These are phyloP conservation scores for Lagodon rhomboides DNA, from an alignment of 2,797 vertebrate genomes.

Conservation along the genomic window DNA sequence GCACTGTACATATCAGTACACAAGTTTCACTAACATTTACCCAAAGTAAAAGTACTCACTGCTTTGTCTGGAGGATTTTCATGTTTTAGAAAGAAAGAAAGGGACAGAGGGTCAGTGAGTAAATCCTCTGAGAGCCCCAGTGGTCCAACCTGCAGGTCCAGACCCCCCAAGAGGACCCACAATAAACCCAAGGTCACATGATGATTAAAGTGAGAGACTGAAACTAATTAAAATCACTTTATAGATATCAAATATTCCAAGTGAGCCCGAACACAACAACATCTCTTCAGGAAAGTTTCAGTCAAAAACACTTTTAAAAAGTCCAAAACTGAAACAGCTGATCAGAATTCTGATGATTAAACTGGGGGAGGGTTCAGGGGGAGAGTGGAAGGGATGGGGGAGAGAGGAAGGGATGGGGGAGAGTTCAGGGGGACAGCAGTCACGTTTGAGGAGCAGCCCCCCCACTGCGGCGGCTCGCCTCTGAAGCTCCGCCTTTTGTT, in stretches of 20 bases:
- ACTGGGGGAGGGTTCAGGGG: no score
- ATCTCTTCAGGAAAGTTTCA: no score
- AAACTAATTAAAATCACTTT: no score
- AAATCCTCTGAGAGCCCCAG: slow-evolving; percentile 32
- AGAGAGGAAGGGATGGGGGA: background rate
- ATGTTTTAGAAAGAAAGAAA: slow-evolving; percentile 9
- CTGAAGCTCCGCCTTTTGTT: slow-evolving; percentile 83
- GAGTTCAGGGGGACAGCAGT: background rate
- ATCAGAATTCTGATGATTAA: no score
- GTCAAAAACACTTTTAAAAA: no score
- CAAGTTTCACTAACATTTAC: no score
- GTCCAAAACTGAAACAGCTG: no score
- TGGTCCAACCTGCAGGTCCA: slow-evolving; percentile 4
- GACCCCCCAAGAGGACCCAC: slow-evolving; percentile 43
- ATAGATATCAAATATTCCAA: no score
- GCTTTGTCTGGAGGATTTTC: background rate
- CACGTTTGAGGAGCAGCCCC: slow-evolving; percentile 35
- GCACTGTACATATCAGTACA: background rate
- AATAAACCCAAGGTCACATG: slow-evolving; percentile 25
- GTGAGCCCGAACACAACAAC: background rate
- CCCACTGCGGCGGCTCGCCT: slow-evolving; percentile 44
- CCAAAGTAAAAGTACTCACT: background rate
- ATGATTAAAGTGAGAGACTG: background rate
- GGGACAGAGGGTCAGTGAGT: slow-evolving; percentile 1
- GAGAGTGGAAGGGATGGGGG: no score